phyloP scores from a whole-genome alignment of 2,113 vertebrate genomes.

The Guaruba guarouba region DNA sequence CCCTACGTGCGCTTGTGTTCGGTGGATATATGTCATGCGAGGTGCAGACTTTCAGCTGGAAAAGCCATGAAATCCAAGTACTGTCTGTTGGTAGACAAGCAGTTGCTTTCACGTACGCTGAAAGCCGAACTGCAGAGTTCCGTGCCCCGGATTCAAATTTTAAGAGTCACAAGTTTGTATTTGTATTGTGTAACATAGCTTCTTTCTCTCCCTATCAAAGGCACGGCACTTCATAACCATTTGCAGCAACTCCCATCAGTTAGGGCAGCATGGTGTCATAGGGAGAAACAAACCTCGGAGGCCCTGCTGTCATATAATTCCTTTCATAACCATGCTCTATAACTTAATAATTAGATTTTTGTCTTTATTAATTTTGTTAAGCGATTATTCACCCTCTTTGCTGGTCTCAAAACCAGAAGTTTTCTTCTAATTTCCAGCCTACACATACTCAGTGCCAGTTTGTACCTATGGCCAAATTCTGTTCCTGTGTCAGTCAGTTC shows the following conservation, averaged over 20 bases:
- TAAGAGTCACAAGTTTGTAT: not conserved
- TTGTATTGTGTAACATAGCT: not conserved
- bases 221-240: fast-evolving
- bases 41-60: fast-evolving
- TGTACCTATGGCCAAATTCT: not conserved
- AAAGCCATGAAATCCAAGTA: not conserved
- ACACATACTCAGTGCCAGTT: fast-evolving
- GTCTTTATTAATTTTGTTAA: not conserved
- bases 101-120: fast-evolving
- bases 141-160: not conserved
- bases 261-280: too few species aligned
- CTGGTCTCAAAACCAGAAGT: not conserved
- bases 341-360: not conserved
- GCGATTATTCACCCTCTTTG: fast-evolving
- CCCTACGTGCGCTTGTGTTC: fast-evolving
- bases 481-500: not conserved
- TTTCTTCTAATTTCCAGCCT: not conserved
- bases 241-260: not conserved
- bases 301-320: not conserved
- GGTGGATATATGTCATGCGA: fast-evolving
- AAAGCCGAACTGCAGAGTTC: not conserved
- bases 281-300: not conserved
- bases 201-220: too few species aligned
- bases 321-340: not conserved
- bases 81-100: fast-evolving